Conservation (phyloP, 2,113 vertebrate genomes). For the Maccullochella peelii region DNA sequence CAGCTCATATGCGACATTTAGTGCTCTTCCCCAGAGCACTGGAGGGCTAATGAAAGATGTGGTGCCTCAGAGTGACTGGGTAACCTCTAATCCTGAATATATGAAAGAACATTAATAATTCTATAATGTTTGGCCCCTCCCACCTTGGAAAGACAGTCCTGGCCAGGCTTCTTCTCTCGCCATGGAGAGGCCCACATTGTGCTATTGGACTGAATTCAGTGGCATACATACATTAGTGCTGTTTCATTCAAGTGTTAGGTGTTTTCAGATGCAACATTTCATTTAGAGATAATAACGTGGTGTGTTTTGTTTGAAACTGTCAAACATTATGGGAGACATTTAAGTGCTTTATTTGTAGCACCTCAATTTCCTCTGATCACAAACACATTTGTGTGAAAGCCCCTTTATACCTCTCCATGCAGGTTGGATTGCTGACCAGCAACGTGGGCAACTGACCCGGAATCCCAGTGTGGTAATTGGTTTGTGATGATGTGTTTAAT, state of each 20-base stretch:
- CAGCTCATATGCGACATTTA: conserved; percentile 66
- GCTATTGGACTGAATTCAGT: neutral
- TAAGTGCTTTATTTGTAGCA: neutral
- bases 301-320: neutral
- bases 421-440: conserved; percentile 6
- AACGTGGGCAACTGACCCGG: conserved; percentile 8
- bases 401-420: neutral
- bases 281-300: neutral
- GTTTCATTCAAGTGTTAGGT: neutral
- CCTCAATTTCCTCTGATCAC: neutral
- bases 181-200: neutral
- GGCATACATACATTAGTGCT: neutral
- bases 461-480: neutral
- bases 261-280: neutral
- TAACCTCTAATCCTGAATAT: conserved; percentile 65
- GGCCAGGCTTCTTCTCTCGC: neutral
- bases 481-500: conserved; percentile 16
- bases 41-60: conserved; percentile 51
- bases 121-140: conserved; percentile 32
- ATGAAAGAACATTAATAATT: conserved; percentile 47
- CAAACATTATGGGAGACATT: neutral
- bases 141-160: conserved; percentile 12
- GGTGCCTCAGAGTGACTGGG: conserved; percentile 39
- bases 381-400: neutral
- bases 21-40: conserved; percentile 40